Base-by-base conservation (phyloP, 1,140 invertebrate genomes). In the Drosophila aff. region DNA sequence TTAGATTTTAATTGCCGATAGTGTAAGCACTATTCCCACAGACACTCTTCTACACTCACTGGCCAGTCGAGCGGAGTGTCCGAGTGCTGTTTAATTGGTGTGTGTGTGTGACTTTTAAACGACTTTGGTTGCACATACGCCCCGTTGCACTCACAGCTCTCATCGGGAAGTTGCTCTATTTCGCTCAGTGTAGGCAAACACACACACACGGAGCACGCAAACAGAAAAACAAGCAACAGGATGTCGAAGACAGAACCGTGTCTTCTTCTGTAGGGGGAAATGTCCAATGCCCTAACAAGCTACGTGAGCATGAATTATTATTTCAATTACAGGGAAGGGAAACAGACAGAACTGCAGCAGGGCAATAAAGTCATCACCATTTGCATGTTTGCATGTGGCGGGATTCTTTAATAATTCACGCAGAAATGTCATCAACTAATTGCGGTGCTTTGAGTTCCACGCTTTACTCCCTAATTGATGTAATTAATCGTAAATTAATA, bases 1-100 rank as follows among this genome's bases (percentile, higher is more conserved):
- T 85, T 80, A 90, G 85, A 90, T 90, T 90, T 90, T 85, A 90
- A 90, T 90, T 90, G 89, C 76, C 86, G 85, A 90, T 90, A 85
- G 69, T 79, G 75, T 74, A 65, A 53, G 71, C 76, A 66, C 53
- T 71, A 55, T 55, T 44, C 67, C 61, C 59, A 52, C 59, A 61
- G 18, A 16, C 26, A 49, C 41, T 16, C 47, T 18, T 58, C 59
- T 68, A 69, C 83, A 82, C 64, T 53, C 47, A 38, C 63, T 49
- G 53, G 3, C 10, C 73, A 43, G 63, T 53, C 43, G 79, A 72
- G 36, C 73, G 26, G 52, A 67, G 55, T 68, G 64, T 79, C 67
- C 66, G 76, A 87, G 76, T 82, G 69, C 66, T 62, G 65, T 84
- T 87, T 89, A 90, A 89, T 87, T 87, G 89, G 77, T 73, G 60